Conservation (phyloP, 92 coral and sea anemone genomes). For the Umimayanthus chanpuru region DNA sequence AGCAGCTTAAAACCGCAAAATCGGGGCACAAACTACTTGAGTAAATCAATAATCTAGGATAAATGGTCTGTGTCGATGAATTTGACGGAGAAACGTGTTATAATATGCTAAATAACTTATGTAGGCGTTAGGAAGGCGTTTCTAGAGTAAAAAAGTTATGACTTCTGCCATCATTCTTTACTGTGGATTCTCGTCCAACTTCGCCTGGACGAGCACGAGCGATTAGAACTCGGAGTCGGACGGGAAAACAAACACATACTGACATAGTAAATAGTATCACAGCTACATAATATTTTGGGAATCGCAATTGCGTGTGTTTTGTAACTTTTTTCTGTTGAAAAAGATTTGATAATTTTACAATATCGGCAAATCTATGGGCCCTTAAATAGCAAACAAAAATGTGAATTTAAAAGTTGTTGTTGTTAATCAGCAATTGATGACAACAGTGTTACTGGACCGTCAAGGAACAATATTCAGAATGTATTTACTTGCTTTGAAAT, state of each 20-base stretch:
- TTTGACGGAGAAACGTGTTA: neutral
- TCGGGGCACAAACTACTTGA: neutral
- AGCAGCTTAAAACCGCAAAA: neutral
- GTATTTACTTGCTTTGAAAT: no score
- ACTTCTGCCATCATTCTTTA: no score
- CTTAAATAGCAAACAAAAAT: no score
- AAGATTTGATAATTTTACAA: neutral
- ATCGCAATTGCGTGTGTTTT: neutral
- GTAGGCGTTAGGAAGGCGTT: slow-evolving; percentile 22
- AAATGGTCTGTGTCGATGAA: no score
- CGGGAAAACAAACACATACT: neutral
- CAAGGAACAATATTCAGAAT: neutral
- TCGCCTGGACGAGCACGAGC: neutral
- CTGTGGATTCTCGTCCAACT: neutral
- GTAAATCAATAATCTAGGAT: neutral
- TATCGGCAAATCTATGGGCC: neutral
- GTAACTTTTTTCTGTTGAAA: neutral
- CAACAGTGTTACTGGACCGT: neutral
- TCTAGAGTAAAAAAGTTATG: neutral
- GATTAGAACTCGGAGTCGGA: neutral
- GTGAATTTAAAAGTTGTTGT: no score
- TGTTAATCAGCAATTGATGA: no score
- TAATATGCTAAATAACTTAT: neutral
- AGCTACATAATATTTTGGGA: neutral
- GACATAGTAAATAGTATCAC: neutral